Conservation (phyloP, 2,888 invertebrate genomes). For the Venusia cambrica region DNA sequence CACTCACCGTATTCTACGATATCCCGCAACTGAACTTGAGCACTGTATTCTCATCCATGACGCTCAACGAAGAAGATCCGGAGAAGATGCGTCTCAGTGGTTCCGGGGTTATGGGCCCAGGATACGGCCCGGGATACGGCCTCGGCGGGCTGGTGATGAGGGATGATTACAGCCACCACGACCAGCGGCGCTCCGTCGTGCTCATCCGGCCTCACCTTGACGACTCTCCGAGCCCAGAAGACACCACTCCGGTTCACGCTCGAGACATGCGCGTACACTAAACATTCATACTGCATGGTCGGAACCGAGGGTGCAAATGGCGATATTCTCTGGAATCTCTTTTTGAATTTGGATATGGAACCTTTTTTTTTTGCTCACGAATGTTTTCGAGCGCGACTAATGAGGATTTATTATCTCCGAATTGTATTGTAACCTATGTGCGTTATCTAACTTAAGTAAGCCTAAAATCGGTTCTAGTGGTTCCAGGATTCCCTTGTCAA, state of each 20-base stretch:
- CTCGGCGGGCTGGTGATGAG: constrained; percentile 69
- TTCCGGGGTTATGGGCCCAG: constrained; percentile 70
- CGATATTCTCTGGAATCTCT: constrained; percentile 11
- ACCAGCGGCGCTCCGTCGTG: constrained; percentile 82
- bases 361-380: constrained; percentile 14
- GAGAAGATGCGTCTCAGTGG: constrained; percentile 85
- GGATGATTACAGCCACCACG: constrained; percentile 73
- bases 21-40: constrained; percentile 94
- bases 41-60: constrained; percentile 86
- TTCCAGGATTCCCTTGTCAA: constrained; percentile 21
- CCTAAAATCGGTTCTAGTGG: constrained; percentile 15
- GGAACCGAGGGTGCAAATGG: constrained; percentile 5
- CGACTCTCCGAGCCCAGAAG: constrained; percentile 87
- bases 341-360: constrained; percentile 10
- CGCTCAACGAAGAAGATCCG: constrained; percentile 79
- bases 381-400: no score
- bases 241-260: constrained; percentile 83
- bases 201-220: constrained; percentile 83
- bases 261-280: constrained; percentile 79
- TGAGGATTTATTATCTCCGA: constrained; percentile 17
- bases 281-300: constrained; percentile 23
- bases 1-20: constrained; percentile 92
- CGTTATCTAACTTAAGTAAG: constrained; percentile 22
- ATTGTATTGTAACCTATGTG: constrained; percentile 21
- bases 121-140: constrained; percentile 71